phyloP scores from a whole-genome alignment of 2,113 vertebrate genomes.

The Archilochus colubris region DNA sequence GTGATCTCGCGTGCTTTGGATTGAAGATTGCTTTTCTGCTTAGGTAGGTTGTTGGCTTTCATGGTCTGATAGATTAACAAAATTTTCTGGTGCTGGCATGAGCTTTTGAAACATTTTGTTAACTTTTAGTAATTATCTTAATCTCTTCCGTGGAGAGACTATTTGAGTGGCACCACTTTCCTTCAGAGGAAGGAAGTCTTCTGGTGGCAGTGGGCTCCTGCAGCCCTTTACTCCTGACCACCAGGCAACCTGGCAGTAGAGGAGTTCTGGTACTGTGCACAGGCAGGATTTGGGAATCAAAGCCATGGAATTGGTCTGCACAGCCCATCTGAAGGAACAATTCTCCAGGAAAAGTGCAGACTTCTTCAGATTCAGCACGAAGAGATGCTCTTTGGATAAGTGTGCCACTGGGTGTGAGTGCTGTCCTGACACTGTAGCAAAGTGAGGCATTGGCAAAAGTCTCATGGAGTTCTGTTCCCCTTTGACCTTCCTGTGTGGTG shows the following conservation, averaged over 20 bases:
- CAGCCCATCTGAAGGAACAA: background rate
- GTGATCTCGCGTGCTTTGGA: background rate
- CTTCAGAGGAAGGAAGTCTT: background rate
- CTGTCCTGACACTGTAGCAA: background rate
- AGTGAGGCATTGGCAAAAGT: background rate
- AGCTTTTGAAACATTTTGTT: background rate
- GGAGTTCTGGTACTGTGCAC: background rate
- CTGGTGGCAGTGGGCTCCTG: background rate
- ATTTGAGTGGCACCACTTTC: background rate
- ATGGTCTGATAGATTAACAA: background rate
- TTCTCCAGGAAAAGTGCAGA: background rate
- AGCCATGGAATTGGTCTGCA: background rate
- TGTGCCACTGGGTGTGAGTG: accelerated
- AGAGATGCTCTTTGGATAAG: background rate
- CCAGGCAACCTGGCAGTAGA: background rate
- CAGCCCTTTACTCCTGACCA: background rate
- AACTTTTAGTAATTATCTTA: background rate
- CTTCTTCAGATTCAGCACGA: background rate
- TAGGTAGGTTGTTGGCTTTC: background rate
- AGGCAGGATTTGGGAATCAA: background rate
- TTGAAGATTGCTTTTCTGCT: background rate
- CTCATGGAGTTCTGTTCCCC: background rate
- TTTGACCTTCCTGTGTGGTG: background rate
- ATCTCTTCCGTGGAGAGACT: background rate
- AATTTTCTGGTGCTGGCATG: background rate